phyloP scores from a whole-genome alignment of 2,113 vertebrate species.

The Rhinoptilus africanus region DNA sequence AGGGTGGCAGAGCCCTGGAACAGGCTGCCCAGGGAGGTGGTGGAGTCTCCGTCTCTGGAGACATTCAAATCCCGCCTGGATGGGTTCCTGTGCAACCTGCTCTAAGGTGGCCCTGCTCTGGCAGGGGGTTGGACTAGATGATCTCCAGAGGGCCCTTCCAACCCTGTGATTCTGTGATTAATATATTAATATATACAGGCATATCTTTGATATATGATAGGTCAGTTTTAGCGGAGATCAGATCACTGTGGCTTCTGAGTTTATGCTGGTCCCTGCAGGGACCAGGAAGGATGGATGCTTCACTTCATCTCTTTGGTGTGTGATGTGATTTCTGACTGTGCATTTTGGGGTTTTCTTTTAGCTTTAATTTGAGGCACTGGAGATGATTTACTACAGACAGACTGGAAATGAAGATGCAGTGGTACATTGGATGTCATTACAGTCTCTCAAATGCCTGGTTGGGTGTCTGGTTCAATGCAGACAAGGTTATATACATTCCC shows the following conservation, averaged over 20 bases:
- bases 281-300: background rate
- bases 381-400: background rate
- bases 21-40: too few species aligned
- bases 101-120: too few species aligned
- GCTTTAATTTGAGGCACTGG: background rate
- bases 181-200: background rate
- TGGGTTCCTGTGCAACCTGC: too few species aligned
- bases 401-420: background rate
- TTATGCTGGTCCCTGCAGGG: background rate
- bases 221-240: background rate
- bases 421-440: background rate
- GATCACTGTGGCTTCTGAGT: background rate
- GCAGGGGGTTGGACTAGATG: too few species aligned
- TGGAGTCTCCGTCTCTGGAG: too few species aligned
- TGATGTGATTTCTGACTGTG: background rate
- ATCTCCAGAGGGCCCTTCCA: too few species aligned
- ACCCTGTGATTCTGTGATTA: too few species aligned
- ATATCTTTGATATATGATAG: background rate
- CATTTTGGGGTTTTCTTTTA: background rate
- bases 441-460: background rate
- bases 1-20: too few species aligned
- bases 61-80: too few species aligned
- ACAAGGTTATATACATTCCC: background rate
- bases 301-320: background rate
- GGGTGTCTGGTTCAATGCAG: background rate